Evolutionary conservation across 2,888 invertebrate genomes (phyloP).

Genomic region (Corbicula japonica): DNA sequence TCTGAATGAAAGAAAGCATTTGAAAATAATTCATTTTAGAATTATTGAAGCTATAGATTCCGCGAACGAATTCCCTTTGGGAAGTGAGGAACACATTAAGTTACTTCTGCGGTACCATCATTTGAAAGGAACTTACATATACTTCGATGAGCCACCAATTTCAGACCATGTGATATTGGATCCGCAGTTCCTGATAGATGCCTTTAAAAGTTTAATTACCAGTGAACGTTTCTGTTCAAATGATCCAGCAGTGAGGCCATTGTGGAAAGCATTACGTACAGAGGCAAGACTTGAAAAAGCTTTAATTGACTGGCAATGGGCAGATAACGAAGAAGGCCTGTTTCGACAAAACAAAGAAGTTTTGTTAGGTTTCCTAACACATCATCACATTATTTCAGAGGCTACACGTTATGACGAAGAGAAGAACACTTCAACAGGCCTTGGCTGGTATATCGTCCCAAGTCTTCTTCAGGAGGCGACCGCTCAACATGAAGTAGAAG

Average conservation of each 20-base stretch:
- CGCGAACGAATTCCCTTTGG: slow-evolving; percentile 6
- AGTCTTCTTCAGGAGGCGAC: slow-evolving; percentile 7
- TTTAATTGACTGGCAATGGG: slow-evolving; percentile 19
- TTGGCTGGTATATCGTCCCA: slow-evolving; percentile 30
- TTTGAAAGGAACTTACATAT: slow-evolving; percentile 18
- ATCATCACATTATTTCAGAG: slow-evolving; percentile 25
- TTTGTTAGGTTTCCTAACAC: slow-evolving; percentile 16
- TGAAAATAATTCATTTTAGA: slow-evolving; percentile 17
- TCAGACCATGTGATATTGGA: slow-evolving; percentile 27
- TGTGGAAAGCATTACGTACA: slow-evolving; percentile 15
- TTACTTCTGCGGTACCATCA: slow-evolving; percentile 34
- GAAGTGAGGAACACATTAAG: slow-evolving; percentile 9
- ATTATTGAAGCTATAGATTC: slow-evolving; percentile 12
- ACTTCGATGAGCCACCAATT: slow-evolving; percentile 24
- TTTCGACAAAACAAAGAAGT: slow-evolving; percentile 18
- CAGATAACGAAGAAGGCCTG: not conserved
- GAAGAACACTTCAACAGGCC: not conserved
- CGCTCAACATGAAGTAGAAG: slow-evolving; percentile 7
- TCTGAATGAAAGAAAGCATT: slow-evolving; percentile 1
- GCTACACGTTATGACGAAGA: slow-evolving; percentile 10
- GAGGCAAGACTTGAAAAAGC: slow-evolving; percentile 12
- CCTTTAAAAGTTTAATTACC: slow-evolving; percentile 36
- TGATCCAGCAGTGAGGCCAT: not conserved
- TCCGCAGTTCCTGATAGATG: slow-evolving; percentile 39
- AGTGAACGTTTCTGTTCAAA: slow-evolving; percentile 21